Evolutionary conservation across 1,140 invertebrate species (phyloP), one percentile per base, ranked within the genome.

Genomic region (Drosophila punjabiensis): DNA sequence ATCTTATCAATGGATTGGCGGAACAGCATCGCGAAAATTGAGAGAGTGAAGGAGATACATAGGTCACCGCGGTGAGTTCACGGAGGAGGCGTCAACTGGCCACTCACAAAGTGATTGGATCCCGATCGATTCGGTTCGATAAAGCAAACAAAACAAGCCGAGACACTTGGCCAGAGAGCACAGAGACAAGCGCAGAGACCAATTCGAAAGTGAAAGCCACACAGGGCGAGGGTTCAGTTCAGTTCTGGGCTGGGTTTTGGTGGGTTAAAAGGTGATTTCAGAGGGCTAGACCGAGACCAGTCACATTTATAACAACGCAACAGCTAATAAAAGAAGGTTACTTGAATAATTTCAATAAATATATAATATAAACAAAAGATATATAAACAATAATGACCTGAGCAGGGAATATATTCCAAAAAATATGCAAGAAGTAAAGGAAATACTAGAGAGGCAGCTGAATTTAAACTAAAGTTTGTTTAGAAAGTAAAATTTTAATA

Each of bases 31-130:
- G 65, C 39, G 6, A 69, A 77, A 41, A 47, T 43, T 18, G 30
- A 33, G 37, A 8, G 32, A 37, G 16, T 18, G 14, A 14, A 28
- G 13, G 14, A 33, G 20, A 70, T 24, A 24, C 24, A 24, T 24
- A 24, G 83, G 79, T 81, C 82, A 69, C 43, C 43, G 13, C 45
- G 24, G 18, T 18, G 52, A 3, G 71, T 69, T 76, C 64, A 61
- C 56, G 43, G 50, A 83, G 43, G 50, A 83, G 84, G 83, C 83
- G 83, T 88, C 76, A 87, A 83, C 83, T 74, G 64, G 80, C 83
- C 83, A 88, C 71, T 88, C 84, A 79, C 82, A 79, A 86, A 82
- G 75, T 68, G 82, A 70, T 75, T 81, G 82, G 68, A 75, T 45
- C 69, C 59, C 50, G 81, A 83, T 83, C 69, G 60, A 58, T 69